phyloP scores from a whole-genome alignment of 2,888 invertebrate genomes.

The Lithophane semibrunnea region DNA sequence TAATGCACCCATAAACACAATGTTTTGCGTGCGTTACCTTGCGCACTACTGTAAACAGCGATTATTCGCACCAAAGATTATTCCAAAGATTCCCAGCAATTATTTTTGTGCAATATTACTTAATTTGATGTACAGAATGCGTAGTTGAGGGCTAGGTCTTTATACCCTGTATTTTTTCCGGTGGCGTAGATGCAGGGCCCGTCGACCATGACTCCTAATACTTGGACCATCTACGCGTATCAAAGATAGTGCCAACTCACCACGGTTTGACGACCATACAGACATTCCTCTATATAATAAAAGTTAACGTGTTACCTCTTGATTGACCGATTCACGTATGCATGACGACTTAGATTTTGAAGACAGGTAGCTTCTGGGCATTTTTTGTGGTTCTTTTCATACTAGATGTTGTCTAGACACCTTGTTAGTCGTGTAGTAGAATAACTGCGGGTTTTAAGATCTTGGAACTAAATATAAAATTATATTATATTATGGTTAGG shows the following conservation, averaged over 20 bases:
- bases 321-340: constrained; percentile 85
- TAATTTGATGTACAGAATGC: no score
- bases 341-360: constrained; percentile 70
- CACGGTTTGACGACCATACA: constrained; percentile 73
- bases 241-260: constrained; percentile 83
- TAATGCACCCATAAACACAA: no score
- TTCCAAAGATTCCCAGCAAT: no score
- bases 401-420: constrained; percentile 42
- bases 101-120: no score
- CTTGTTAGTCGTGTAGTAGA: constrained; percentile 12
- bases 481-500: not conserved
- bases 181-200: not conserved
- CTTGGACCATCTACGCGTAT: constrained; percentile 64
- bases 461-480: not conserved
- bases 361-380: constrained; percentile 67
- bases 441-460: not conserved
- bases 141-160: not conserved
- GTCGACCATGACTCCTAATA: constrained; percentile 1
- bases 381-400: constrained; percentile 47
- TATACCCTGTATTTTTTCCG: not conserved
- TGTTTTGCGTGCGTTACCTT: no score
- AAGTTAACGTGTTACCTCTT: constrained; percentile 80
- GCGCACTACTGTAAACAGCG: no score
- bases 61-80: no score
- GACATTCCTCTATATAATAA: constrained; percentile 76